Evolutionary conservation across 1,140 invertebrate species (phyloP).

Genomic region (Pseudoatta argentina): DNA sequence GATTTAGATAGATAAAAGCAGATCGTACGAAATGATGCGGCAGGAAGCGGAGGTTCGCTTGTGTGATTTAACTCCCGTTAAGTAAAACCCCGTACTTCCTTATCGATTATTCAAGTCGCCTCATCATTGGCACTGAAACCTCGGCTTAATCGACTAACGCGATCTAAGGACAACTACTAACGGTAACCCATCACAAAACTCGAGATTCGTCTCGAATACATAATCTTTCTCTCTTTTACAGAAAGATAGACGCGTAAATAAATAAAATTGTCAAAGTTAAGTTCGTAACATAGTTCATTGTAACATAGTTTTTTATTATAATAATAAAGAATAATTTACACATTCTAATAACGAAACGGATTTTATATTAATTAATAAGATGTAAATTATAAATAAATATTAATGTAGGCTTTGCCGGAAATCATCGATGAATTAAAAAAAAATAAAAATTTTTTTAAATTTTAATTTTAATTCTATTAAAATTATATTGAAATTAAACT

Average conservation of each 20-base stretch:
- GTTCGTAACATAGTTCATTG: not conserved
- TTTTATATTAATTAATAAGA: not conserved
- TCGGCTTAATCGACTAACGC: constrained; percentile 60
- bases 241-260: constrained; percentile 20
- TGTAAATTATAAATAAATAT: not conserved
- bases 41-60: constrained; percentile 77
- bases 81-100: constrained; percentile 78
- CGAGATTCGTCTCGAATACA: constrained; percentile 51
- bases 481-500: too few species aligned
- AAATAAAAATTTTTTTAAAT: not conserved
- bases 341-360: not conserved
- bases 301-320: not conserved
- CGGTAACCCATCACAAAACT: constrained; percentile 34
- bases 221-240: constrained; percentile 27
- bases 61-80: constrained; percentile 80
- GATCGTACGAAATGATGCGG: constrained; percentile 67
- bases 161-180: constrained; percentile 63
- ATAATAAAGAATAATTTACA: not conserved
- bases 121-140: constrained; percentile 57
- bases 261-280: constrained; percentile 10
- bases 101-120: constrained; percentile 72
- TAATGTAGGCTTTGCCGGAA: not conserved
- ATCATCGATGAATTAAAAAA: not conserved
- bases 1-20: constrained; percentile 28
- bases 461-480: too few species aligned